Evolutionary conservation across 1,140 invertebrate genomes (phyloP).

Genomic region (Pseudobourletiella spinata): DNA sequence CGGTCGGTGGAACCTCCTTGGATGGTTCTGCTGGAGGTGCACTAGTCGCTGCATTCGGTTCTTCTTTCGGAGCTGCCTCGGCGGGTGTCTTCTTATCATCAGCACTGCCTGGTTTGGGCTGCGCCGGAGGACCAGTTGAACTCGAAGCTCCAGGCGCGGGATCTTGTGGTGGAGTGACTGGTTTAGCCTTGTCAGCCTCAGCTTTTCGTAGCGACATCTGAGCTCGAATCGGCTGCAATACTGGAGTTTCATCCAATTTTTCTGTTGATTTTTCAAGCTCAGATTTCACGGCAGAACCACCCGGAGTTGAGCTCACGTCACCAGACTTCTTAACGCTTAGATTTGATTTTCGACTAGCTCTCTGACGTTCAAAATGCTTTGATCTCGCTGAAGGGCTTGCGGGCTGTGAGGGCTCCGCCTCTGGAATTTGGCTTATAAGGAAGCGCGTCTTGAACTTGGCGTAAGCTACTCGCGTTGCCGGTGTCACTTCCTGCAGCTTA

Average conservation of each 20-base stretch:
- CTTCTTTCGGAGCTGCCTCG: neutral
- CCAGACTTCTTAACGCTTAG: neutral
- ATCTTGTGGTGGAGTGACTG: no score
- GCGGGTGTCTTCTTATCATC: constrained; percentile 2
- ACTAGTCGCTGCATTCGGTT: neutral
- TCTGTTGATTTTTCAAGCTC: neutral
- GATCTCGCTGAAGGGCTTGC: neutral
- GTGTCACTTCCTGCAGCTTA: constrained; percentile 59
- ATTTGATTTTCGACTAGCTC: neutral
- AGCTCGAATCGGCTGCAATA: constrained; percentile 3
- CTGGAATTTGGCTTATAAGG: constrained; percentile 42
- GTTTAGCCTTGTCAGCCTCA: neutral
- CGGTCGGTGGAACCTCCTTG: neutral
- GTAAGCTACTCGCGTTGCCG: constrained; percentile 66
- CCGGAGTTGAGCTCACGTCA: no score
- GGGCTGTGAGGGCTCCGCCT: constrained; percentile 5
- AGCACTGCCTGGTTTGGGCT: constrained; percentile 9
- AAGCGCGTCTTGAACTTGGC: constrained; percentile 72
- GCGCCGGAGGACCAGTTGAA: neutral
- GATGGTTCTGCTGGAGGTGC: constrained; percentile 30
- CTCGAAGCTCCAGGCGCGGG: neutral
- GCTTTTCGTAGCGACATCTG: neutral
- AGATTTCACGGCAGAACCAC: neutral
- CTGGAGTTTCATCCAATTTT: constrained; percentile 8
- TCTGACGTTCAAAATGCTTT: neutral